Base-by-base conservation (phyloP, 2,113 vertebrate genomes). In the Scatophagus argus region DNA sequence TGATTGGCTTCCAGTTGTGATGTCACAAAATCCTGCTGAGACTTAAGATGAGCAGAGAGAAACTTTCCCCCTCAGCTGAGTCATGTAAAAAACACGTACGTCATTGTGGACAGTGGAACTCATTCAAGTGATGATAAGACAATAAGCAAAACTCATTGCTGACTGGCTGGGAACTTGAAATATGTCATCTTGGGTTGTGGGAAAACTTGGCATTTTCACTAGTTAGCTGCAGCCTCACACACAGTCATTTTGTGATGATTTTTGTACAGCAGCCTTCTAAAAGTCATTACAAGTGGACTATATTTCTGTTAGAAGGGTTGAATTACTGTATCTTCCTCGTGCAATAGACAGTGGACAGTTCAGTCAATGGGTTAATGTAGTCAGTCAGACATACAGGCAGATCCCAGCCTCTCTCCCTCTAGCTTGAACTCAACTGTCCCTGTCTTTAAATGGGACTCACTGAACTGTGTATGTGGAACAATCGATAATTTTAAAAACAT, bases 401-500 rank as follows among this genome's bases (percentile, higher is more conserved):
- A 75, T 38, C 27, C 54, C 60, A 66, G 66, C 69, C 38, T 74
- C 76, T 51, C 32, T 56, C 36, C 69, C 65, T 62, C 36, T 44
- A 54, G 47, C 69, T 54, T 80, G 60, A 23, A 69, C 71, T 66
- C 36, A 49, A 74, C 51, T 77, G 78, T 60, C 69, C 79, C 43
- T 4, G 9, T 60, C 74, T 81, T 69, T 85, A 75, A 87, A 77
- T 62, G 51, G 34, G 79, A 74, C 77, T 81, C 85, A 68, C 65
- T 82, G 85, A 74, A 59, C 82, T 77, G 49, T 85, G 73, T 49
- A 66, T 49, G 69, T 55, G 43, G 70, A 87, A 81, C 84, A 89
- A 75, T 84, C 63, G 63, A 55, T 43, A 54, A 63, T 76, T 91
- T 86, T 79, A 83, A 90, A 89, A 91, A 88, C 80, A 89, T 79